Percentiles rank a stretch among this genome's conserved stretches.
Evolutionary conservation across 2,113 vertebrate species (phyloP).

Genomic region (Euleptes europaea): DNA sequence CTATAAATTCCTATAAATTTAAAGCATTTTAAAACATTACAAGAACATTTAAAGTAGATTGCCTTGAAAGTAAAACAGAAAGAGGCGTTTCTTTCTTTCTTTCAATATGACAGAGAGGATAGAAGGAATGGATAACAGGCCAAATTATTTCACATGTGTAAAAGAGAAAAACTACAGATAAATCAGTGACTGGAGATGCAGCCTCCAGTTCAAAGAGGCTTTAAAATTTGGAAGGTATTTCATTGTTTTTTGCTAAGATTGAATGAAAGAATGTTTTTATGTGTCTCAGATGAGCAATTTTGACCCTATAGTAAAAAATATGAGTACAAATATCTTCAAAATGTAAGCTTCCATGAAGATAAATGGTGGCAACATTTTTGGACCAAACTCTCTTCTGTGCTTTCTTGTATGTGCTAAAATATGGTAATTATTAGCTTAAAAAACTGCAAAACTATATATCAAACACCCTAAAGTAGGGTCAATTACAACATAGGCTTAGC

Average conservation of each 20-base stretch:
- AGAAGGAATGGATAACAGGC: background rate
- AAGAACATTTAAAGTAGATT: background rate
- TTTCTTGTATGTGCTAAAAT: background rate
- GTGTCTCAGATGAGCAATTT: background rate
- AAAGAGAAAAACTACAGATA: conserved; percentile 7
- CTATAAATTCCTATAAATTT: background rate
- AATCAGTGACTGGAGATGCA: background rate
- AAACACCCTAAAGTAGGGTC: background rate
- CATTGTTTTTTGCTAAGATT: background rate
- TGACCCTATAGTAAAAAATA: background rate
- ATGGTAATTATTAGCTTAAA: background rate
- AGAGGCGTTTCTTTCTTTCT: background rate
- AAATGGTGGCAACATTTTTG: background rate
- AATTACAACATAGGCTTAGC: background rate
- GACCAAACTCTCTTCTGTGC: background rate
- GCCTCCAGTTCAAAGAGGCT: background rate
- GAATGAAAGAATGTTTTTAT: background rate
- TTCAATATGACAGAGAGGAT: background rate
- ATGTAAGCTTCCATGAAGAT: background rate
- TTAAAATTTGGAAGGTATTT: background rate
- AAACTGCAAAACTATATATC: background rate
- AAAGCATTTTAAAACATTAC: background rate
- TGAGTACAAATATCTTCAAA: background rate
- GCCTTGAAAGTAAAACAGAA: background rate
- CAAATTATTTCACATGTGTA: background rate